phyloP scores from a whole-genome alignment of 1,140 invertebrate species.

The Pemphigus obesinymphae region DNA sequence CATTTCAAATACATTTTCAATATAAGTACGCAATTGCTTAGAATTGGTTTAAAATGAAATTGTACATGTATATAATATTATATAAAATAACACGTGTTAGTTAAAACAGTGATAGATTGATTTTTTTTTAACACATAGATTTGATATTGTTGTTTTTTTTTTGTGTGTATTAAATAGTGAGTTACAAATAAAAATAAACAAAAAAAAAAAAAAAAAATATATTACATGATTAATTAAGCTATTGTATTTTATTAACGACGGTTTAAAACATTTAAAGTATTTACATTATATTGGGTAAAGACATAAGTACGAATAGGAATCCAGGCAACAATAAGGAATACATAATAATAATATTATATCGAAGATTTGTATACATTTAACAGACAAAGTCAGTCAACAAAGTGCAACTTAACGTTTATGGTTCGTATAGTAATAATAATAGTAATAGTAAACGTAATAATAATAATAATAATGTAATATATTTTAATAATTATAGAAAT shows the following conservation, averaged over 20 bases:
- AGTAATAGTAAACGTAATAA: not conserved
- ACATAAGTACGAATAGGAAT: constrained; percentile 38
- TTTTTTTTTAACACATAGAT: no score
- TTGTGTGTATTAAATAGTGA: not conserved
- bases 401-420: not conserved
- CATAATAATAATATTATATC: not conserved
- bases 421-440: not conserved
- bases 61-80: no score
- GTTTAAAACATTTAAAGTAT: not conserved
- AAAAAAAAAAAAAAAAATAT: not conserved
- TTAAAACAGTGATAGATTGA: no score
- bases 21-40: no score
- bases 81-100: no score
- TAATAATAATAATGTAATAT: not conserved
- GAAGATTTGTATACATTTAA: constrained; percentile 12
- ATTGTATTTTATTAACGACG: constrained; percentile 11
- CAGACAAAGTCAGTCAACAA: not conserved
- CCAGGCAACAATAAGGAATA: constrained; percentile 31
- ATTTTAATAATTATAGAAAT: constrained; percentile 1
- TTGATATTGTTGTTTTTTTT: not conserved
- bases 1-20: not conserved
- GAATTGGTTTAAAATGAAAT: no score
- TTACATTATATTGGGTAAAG: constrained; percentile 1
- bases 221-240: not conserved
- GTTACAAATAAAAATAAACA: not conserved